Percentiles rank a stretch among this genome's conserved stretches.
Evolutionary conservation across 2,113 vertebrate genomes (phyloP).

Genomic region (Willisornis vidua): DNA sequence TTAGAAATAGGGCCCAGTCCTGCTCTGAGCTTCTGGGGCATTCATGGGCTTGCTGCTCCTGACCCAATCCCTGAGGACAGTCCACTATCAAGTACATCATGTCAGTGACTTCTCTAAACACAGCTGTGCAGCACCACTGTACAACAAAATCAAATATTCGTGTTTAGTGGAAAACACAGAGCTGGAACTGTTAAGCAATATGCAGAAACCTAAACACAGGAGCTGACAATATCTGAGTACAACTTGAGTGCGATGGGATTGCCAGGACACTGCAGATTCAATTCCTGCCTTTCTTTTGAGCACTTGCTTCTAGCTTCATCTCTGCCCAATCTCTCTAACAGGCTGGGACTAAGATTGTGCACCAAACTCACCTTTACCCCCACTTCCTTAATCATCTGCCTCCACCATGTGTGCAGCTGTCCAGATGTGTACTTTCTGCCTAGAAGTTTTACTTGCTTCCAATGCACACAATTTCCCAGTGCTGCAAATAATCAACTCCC

Average conservation of each 20-base stretch:
- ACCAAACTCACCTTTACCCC: neutral
- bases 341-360: neutral
- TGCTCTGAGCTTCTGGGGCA: neutral
- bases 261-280: neutral
- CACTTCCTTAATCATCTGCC: neutral
- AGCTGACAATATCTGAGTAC: neutral
- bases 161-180: neutral
- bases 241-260: neutral
- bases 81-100: too few relatives aligned
- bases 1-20: neutral
- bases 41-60: neutral
- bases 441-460: neutral
- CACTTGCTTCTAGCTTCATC: neutral
- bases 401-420: neutral
- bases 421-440: neutral
- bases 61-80: neutral
- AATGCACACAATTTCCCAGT: neutral
- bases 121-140: neutral
- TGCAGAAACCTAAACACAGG: neutral
- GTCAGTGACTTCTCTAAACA: neutral
- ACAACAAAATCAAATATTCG: rapidly evolving
- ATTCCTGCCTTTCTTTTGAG: neutral
- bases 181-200: neutral
- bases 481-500: neutral
- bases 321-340: neutral